Conservation (phyloP, 2,888 invertebrate genomes). For the Cryptocephalus moraei region DNA sequence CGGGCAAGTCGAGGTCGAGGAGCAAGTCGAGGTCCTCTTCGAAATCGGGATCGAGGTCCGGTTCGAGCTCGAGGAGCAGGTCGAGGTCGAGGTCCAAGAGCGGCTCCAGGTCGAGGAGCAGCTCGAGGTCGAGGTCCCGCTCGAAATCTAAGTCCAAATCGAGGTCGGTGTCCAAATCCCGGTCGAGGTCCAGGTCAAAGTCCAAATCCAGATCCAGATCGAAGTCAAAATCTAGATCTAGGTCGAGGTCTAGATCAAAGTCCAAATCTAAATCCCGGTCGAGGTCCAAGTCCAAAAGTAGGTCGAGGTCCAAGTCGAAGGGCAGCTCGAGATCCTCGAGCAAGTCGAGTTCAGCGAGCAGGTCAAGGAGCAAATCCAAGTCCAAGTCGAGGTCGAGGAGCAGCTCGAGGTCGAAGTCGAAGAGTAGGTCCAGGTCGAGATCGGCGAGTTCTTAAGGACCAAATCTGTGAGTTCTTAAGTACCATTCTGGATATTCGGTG, state of each 20-base stretch:
- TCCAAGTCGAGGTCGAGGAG: slow-evolving; percentile 26
- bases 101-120: slow-evolving; percentile 21
- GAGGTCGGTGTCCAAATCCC: slow-evolving; percentile 20
- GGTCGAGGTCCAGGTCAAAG: slow-evolving; percentile 26
- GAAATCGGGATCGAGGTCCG: slow-evolving; percentile 28
- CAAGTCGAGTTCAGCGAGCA: slow-evolving; percentile 24
- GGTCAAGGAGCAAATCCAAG: slow-evolving; percentile 20
- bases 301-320: slow-evolving; percentile 26
- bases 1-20: slow-evolving; percentile 19
- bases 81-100: slow-evolving; percentile 30
- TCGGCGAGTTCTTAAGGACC: slow-evolving; percentile 15
- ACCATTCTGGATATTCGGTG: too few relatives aligned
- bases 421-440: slow-evolving; percentile 31
- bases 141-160: slow-evolving; percentile 24
- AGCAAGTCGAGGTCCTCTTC: slow-evolving; percentile 27
- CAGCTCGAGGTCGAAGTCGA: slow-evolving; percentile 23
- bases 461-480: too few relatives aligned
- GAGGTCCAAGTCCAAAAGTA: slow-evolving; percentile 24
- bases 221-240: slow-evolving; percentile 21
- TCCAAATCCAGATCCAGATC: slow-evolving; percentile 32
- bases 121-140: slow-evolving; percentile 21
- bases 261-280: slow-evolving; percentile 34
- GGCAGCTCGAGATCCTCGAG: slow-evolving; percentile 27
- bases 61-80: slow-evolving; percentile 24
- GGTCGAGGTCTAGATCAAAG: slow-evolving; percentile 15